Evolutionary conservation across 2,888 invertebrate genomes (phyloP).

Genomic region (Dynastes grantii): DNA sequence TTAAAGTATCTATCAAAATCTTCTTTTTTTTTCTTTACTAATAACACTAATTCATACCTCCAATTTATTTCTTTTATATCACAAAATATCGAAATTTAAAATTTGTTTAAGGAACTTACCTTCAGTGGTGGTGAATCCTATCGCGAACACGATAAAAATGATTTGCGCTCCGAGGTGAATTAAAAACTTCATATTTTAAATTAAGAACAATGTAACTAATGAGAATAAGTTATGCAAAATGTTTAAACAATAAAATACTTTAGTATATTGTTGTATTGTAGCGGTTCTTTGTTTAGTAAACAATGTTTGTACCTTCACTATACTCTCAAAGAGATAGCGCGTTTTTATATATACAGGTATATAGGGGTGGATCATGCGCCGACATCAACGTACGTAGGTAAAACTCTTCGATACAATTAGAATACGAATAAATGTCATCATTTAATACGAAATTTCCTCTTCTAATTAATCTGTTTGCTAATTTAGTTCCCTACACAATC

Average conservation of each 20-base stretch:
- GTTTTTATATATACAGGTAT: conserved; percentile 48
- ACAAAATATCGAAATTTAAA: not conserved
- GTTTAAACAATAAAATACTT: not conserved
- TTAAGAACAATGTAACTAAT: not conserved
- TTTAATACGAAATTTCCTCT: conserved; percentile 23
- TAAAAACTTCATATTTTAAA: conserved; percentile 33
- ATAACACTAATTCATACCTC: not conserved
- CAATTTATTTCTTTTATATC: not conserved
- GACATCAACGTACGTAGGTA: conserved; percentile 43
- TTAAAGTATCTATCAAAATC: not conserved
- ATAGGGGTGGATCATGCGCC: conserved; percentile 47
- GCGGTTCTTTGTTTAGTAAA: conserved; percentile 45
- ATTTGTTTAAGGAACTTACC: conserved; percentile 16
- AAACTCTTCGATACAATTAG: conserved; percentile 38
- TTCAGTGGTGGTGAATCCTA: conserved; percentile 25
- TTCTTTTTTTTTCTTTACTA: not conserved
- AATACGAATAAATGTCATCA: conserved; percentile 24
- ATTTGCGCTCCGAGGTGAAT: conserved; percentile 26
- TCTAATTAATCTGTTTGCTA: conserved; percentile 3
- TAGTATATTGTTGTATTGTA: conserved; percentile 16
- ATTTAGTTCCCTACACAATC: conserved; percentile 3
- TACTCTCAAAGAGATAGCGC: conserved; percentile 42
- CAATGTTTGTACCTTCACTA: conserved; percentile 49
- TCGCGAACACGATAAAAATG: conserved; percentile 11
- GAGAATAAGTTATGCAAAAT: conserved; percentile 2